phyloP scores from a whole-genome alignment of 1,140 invertebrate genomes.

The Berghia stephanieae region DNA sequence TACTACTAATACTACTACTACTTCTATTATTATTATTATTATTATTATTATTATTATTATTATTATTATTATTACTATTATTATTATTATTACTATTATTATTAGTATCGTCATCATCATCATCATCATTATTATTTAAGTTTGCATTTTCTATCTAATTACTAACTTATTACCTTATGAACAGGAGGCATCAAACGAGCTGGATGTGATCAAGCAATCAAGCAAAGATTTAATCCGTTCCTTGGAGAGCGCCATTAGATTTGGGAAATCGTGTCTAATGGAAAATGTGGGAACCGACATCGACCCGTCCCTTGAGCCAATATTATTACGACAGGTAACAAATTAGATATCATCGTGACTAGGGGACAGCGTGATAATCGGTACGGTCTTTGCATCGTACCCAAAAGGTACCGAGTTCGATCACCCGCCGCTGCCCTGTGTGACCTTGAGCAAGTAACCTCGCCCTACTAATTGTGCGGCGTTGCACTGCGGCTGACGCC shows the following conservation, averaged over 20 bases:
- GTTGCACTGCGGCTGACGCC: too few relatives aligned
- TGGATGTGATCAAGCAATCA: conserved; percentile 72
- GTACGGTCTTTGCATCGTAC: too few relatives aligned
- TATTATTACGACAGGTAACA: conserved; percentile 70
- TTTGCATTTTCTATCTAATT: too few relatives aligned
- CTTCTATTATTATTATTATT: background rate
- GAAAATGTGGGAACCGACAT: conserved; percentile 67
- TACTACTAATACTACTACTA: too few relatives aligned
- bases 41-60: background rate
- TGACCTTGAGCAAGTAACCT: too few relatives aligned
- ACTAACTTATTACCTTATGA: background rate
- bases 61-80: background rate
- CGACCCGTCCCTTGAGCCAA: conserved; percentile 67
- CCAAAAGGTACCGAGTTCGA: too few relatives aligned
- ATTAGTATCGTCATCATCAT: background rate
- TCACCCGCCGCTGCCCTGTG: too few relatives aligned
- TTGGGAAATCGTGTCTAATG: conserved; percentile 68
- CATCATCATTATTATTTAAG: too few relatives aligned
- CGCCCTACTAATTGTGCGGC: too few relatives aligned
- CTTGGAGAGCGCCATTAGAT: conserved; percentile 67
- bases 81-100: background rate
- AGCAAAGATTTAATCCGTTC: conserved; percentile 71
- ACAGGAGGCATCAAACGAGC: conserved; percentile 78
- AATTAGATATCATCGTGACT: too few relatives aligned
- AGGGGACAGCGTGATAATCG: too few relatives aligned